Percentiles rank a stretch among this genome's conserved stretches.
phyloP scores from a whole-genome alignment of 2,797 vertebrate species.

The Microchirus variegatus region DNA sequence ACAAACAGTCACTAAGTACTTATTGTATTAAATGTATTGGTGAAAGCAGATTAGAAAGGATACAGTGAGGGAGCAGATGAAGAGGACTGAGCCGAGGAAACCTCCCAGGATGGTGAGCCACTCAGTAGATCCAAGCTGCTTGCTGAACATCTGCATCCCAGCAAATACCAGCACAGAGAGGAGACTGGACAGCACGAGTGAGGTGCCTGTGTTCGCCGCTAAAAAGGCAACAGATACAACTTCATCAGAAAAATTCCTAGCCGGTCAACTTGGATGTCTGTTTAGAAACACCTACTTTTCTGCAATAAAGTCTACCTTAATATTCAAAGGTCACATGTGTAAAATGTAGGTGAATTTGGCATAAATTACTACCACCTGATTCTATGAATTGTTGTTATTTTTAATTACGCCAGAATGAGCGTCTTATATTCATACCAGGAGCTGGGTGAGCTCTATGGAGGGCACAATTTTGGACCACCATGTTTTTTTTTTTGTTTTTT shows the following conservation, averaged over 20 bases:
- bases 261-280: neutral
- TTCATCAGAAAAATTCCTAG: neutral
- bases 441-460: too few species aligned
- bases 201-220: slow-evolving; percentile 93
- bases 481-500: too few species aligned
- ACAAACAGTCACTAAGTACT: too few species aligned
- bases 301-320: too few species aligned
- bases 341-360: too few species aligned
- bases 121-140: slow-evolving; percentile 92
- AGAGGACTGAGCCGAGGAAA: slow-evolving; percentile 91
- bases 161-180: slow-evolving; percentile 94
- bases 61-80: slow-evolving; percentile 96
- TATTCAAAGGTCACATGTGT: too few species aligned
- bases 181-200: slow-evolving; percentile 91
- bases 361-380: too few species aligned
- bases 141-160: slow-evolving; percentile 98
- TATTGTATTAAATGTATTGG: neutral
- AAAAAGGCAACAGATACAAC: neutral
- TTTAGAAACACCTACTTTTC: neutral
- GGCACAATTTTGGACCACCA: too few species aligned
- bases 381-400: too few species aligned
- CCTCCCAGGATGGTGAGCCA: slow-evolving; percentile 97
- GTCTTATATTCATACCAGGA: too few species aligned
- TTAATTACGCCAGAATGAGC: too few species aligned
- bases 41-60: slow-evolving; percentile 73